Evolutionary conservation across 1,140 invertebrate genomes (phyloP), one percentile per base, ranked within the genome.

Genomic region (Drosophila gunungcola): DNA sequence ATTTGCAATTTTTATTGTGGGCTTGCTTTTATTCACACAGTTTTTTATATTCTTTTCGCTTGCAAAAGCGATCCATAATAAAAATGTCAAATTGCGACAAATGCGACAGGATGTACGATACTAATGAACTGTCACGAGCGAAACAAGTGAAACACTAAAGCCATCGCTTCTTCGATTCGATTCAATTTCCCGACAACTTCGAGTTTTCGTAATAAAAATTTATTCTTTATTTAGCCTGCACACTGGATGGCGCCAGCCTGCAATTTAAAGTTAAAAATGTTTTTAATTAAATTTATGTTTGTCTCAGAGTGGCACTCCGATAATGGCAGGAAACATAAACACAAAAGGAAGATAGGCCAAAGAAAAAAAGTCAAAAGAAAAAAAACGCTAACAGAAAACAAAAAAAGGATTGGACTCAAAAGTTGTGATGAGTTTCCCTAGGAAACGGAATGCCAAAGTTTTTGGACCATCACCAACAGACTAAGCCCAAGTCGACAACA

Each of bases 381-480:
- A 29, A 58, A 58, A 69, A 45, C 27, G 10, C 9, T 39, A 16
- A 46, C 13, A 12, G 5, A 48, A 11, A 67, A 10, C n/a, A n/a
- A 39, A 29, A n/a, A 55, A 42, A 54, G 32, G 60, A 45, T 58
- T 39, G 70, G 55, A 51, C 62, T 51, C 45, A 56, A 76, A 85
- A 80, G 21, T 89, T 84, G 39, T 82, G 84, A 76, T 39, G 80
- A 89, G 76, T 65, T 79, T 9, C 51, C 61, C 57, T 49, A 57
- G 63, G 63, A 84, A 84, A 73, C 80, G 76, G 73, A 80, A 84
- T 80, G 72, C 64, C 63, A 83, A 88, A 84, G 49, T 78, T 88
- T 78, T 32, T 34, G 25, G 41, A 38, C 13, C 39, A n/a, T n/a
- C 25, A 32, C 34, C 25, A 36, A 25, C 2, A 34, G 27, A 51